Conservation (phyloP, 2,888 invertebrate genomes). For the Aphidius colemani region DNA sequence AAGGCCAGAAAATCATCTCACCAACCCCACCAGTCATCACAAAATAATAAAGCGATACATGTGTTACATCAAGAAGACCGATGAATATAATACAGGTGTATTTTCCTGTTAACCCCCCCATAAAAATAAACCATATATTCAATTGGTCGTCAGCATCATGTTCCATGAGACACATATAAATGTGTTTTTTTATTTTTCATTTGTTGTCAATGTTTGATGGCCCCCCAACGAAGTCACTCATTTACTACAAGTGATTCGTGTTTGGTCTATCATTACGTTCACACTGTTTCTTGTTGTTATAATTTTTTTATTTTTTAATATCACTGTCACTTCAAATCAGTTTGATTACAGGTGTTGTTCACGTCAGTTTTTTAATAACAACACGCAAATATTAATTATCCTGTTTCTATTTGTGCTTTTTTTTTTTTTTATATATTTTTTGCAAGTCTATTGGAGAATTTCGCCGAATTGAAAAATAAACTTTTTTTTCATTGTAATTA, state of each 20-base stretch:
- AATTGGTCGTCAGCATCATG: too few species aligned
- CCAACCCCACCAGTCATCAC: neutral
- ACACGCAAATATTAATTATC: conserved; percentile 18
- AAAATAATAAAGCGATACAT: too few species aligned
- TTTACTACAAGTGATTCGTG: conserved; percentile 34
- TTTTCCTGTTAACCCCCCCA: too few species aligned
- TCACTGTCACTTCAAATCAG: conserved; percentile 36
- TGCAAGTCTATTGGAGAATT: neutral
- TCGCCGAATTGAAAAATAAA: too few species aligned
- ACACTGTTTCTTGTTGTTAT: conserved; percentile 44
- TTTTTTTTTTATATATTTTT: conserved; percentile 3
- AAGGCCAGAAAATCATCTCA: conserved; percentile 50
- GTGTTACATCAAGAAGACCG: too few species aligned
- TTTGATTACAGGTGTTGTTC: conserved; percentile 58
- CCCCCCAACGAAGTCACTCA: conserved; percentile 37
- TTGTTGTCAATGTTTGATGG: neutral
- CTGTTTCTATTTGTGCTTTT: conserved; percentile 12
- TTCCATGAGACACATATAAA: too few species aligned
- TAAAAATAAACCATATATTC: too few species aligned
- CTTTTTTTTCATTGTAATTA: too few species aligned
- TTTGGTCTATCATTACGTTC: conserved; percentile 48
- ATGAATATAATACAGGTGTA: too few species aligned
- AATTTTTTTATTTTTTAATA: too few species aligned
- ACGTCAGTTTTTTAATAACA: conserved; percentile 33
- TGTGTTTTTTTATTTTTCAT: too few species aligned